phyloP scores from a whole-genome alignment of 2,113 vertebrate genomes.

The Natator depressus region DNA sequence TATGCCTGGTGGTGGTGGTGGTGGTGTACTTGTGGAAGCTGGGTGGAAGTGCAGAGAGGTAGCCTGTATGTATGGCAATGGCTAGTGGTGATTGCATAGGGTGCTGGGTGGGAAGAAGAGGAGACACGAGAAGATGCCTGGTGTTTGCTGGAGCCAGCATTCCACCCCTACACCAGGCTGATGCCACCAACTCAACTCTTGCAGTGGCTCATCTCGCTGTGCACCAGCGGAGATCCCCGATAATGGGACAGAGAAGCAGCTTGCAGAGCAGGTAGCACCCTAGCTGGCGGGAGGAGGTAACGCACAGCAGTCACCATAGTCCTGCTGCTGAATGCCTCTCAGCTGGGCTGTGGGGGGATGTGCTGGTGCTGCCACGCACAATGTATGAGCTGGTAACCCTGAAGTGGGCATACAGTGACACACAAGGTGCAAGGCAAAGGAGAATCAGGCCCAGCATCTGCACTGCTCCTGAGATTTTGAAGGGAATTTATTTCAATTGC shows the following conservation, averaged over 20 bases:
- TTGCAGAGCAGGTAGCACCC: not conserved
- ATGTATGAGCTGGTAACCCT: not conserved
- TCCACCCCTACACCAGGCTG: not conserved
- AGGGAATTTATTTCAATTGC: not conserved
- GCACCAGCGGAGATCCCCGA: not conserved
- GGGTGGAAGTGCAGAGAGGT: not conserved
- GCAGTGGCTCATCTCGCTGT: not conserved
- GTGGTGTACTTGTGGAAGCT: not conserved
- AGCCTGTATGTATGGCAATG: not conserved
- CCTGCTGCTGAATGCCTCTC: not conserved
- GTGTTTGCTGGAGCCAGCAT: not conserved
- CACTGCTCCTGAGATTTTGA: not conserved
- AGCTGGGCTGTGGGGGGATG: not conserved
- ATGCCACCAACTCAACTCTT: not conserved
- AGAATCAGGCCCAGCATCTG: not conserved
- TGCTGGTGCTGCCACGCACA: not conserved
- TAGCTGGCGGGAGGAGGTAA: rapidly evolving
- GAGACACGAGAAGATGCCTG: not conserved
- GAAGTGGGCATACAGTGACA: not conserved
- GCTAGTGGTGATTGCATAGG: not conserved
- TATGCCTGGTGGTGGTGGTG: not conserved
- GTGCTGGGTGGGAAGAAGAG: too few relatives aligned
- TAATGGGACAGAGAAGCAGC: not conserved
- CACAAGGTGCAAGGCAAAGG: not conserved
- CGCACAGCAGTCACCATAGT: not conserved